These are phyloP conservation scores for Coregonus sp. DNA, from an alignment of 2,797 vertebrate species.

Conservation along the genomic window DNA sequence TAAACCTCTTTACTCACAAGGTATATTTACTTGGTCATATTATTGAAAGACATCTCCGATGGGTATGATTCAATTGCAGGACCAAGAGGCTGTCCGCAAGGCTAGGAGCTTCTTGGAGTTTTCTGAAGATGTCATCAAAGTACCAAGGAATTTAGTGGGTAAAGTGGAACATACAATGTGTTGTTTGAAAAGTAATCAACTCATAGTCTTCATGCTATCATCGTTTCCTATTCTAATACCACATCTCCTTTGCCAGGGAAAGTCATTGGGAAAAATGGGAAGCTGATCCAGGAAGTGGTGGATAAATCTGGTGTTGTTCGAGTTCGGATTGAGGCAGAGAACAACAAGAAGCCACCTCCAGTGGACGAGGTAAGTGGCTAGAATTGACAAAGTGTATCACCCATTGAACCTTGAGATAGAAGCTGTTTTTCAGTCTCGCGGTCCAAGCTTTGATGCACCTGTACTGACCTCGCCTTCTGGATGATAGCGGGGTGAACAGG, in stretches of 20 bases:
- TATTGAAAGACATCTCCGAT: not conserved
- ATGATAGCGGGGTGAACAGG: no score
- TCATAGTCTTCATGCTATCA: not conserved
- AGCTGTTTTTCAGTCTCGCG: no score
- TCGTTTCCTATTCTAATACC: not conserved
- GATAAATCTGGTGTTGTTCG: slow-evolving; percentile 98
- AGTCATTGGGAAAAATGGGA: slow-evolving; percentile 98
- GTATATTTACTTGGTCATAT: not conserved
- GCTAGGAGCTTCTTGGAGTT: slow-evolving; percentile 96
- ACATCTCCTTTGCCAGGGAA: slow-evolving; percentile 79
- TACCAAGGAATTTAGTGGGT: slow-evolving; percentile 98
- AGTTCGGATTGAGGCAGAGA: slow-evolving; percentile 97
- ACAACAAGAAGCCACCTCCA: slow-evolving; percentile 89
- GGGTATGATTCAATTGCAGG: slow-evolving; percentile 69
- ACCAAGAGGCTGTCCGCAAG: slow-evolving; percentile 95
- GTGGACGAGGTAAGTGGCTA: slow-evolving; percentile 86
- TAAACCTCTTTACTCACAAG: not conserved
- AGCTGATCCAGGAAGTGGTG: slow-evolving; percentile 98
- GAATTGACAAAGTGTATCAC: not conserved
- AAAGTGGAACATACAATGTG: slow-evolving; percentile 48
- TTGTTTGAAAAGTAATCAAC: not conserved
- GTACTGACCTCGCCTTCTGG: no score
- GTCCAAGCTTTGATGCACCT: no score
- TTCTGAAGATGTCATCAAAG: slow-evolving; percentile 96
- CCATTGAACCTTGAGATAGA: no score